Evolutionary conservation across 2,888 invertebrate genomes (phyloP).

Genomic region (Drosophila monieri): DNA sequence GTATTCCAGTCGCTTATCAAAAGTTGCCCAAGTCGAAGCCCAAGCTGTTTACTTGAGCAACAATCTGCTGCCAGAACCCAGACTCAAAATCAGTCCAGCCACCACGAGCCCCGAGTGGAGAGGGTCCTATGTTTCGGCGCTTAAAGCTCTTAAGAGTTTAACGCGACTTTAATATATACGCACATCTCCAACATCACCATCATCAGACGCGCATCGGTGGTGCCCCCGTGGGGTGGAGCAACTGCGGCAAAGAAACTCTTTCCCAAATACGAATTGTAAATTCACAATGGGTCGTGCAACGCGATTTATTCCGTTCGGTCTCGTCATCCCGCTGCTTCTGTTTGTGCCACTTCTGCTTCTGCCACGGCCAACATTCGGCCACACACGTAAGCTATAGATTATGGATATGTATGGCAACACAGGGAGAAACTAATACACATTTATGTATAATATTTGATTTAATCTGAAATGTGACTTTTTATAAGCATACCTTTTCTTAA

Average conservation of each 20-base stretch:
- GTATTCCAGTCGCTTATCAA: conserved; percentile 61
- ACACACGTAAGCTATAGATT: conserved; percentile 68
- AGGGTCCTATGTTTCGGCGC: conserved; percentile 20
- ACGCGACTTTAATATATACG: conserved; percentile 72
- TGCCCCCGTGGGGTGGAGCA: conserved; percentile 1
- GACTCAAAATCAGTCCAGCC: conserved; percentile 28
- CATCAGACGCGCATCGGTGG: background rate
- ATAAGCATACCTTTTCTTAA: too few species aligned
- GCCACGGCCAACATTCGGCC: conserved; percentile 58
- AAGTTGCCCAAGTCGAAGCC: conserved; percentile 61
- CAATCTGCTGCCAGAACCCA: conserved; percentile 67
- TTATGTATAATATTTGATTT: background rate
- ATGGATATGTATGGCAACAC: conserved; percentile 33
- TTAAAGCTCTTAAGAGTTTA: conserved; percentile 67
- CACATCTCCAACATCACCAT: conserved; percentile 17
- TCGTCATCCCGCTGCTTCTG: conserved; percentile 52
- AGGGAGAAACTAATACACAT: conserved; percentile 13
- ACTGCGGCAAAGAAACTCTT: conserved; percentile 18
- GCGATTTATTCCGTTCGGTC: conserved; percentile 68
- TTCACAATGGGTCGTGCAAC: conserved; percentile 68
- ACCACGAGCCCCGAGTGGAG: conserved; percentile 28
- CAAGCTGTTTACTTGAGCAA: conserved; percentile 76
- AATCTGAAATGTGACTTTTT: too few species aligned
- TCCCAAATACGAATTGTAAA: conserved; percentile 50
- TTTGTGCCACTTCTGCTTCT: background rate